Percentiles rank a stretch among this genome's conserved stretches.
phyloP scores from a whole-genome alignment of 2,888 invertebrate genomes.

The Plagodis dolabraria region DNA sequence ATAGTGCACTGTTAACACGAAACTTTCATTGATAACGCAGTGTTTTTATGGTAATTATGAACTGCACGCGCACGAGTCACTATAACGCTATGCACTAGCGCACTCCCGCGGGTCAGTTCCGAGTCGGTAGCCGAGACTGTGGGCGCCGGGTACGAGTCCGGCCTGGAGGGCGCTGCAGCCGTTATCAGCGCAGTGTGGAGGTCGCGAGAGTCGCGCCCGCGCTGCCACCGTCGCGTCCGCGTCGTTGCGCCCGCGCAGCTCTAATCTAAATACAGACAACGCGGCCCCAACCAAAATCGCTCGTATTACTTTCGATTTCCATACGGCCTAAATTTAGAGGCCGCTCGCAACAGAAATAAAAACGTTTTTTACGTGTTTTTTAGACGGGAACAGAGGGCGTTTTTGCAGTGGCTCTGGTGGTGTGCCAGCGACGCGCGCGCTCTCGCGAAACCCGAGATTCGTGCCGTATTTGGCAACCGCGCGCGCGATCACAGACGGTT shows the following conservation, averaged over 20 bases:
- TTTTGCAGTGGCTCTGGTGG: conserved; percentile 66
- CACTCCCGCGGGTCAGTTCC: conserved; percentile 32
- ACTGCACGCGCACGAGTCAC: conserved; percentile 27
- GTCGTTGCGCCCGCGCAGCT: conserved; percentile 58
- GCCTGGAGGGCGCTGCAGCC: conserved; percentile 38
- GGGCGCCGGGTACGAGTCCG: too few relatives aligned
- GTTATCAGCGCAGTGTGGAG: conserved; percentile 34
- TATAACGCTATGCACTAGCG: conserved; percentile 27
- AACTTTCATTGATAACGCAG: conserved; percentile 49
- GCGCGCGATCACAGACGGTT: conserved; percentile 67
- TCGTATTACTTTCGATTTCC: conserved; percentile 82
- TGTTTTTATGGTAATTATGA: conserved; percentile 12
- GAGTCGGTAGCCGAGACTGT: too few relatives aligned
- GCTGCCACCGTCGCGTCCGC: conserved; percentile 37
- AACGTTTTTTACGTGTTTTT: conserved; percentile 81
- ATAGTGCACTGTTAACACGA: conserved; percentile 48
- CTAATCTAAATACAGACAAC: conserved; percentile 83
- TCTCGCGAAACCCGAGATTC: conserved; percentile 80
- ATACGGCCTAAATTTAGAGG: conserved; percentile 84
- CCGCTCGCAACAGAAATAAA: conserved; percentile 82
- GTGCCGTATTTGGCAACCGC: conserved; percentile 81
- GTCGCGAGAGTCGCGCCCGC: conserved; percentile 30
- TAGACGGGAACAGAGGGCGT: conserved; percentile 76
- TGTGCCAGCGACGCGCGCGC: conserved; percentile 61
- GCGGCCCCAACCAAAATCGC: conserved; percentile 79